Evolutionary conservation across 1,140 invertebrate species (phyloP).

Genomic region (Apis florea): DNA sequence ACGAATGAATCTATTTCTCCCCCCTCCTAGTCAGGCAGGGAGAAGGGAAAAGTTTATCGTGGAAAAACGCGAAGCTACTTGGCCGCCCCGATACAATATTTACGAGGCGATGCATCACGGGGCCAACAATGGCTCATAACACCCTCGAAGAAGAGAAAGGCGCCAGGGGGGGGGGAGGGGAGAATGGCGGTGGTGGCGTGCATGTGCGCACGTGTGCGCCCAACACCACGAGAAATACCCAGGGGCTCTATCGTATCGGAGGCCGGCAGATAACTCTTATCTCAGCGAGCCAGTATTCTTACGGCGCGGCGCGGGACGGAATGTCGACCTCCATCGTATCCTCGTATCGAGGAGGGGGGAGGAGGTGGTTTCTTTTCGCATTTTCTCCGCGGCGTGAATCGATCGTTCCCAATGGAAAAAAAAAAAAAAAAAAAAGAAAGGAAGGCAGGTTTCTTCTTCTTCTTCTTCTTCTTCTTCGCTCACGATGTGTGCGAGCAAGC

Average conservation of each 20-base stretch:
- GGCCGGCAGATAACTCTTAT: constrained; percentile 77
- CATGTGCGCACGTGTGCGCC: not conserved
- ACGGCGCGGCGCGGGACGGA: constrained; percentile 52
- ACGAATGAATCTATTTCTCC: too few relatives aligned
- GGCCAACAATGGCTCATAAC: constrained; percentile 78
- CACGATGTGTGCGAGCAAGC: too few relatives aligned
- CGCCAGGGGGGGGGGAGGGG: constrained; percentile 61
- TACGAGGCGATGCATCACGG: constrained; percentile 79
- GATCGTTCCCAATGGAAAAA: not conserved
- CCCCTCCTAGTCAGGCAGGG: too few relatives aligned
- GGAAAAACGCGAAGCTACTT: constrained; percentile 65
- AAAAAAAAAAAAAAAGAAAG: too few relatives aligned
- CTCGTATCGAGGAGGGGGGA: constrained; percentile 25
- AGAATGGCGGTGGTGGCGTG: constrained; percentile 46
- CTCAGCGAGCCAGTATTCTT: constrained; percentile 75
- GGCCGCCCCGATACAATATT: constrained; percentile 77
- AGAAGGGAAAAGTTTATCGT: constrained; percentile 74
- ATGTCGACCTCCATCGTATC: constrained; percentile 44
- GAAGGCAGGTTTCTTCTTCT: too few relatives aligned
- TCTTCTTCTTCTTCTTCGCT: too few relatives aligned
- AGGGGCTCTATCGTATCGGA: constrained; percentile 76
- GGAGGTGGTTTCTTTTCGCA: not conserved
- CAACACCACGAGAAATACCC: constrained; percentile 29
- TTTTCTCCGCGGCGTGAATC: not conserved
- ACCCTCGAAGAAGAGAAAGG: constrained; percentile 71